These are phyloP conservation scores for Gobionotothen gibberifrons DNA, from an alignment of 2,797 vertebrate genomes.

Conservation along the genomic window DNA sequence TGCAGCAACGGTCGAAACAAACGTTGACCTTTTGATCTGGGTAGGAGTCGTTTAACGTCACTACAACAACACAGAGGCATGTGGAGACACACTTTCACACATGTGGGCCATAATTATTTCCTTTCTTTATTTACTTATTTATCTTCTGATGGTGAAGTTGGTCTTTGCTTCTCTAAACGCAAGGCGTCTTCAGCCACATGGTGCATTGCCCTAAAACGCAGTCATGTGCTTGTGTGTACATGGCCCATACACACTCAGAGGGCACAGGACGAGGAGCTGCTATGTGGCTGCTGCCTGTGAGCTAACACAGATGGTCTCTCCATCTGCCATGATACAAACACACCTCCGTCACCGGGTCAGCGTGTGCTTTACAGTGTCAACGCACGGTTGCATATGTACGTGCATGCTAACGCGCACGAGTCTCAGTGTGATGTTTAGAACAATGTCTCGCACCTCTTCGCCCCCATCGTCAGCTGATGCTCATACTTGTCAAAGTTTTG, in stretches of 20 bases:
- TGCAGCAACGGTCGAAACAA: constrained; percentile 12
- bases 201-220: constrained; percentile 5
- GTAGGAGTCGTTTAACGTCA: constrained; percentile 27
- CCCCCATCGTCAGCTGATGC: not conserved
- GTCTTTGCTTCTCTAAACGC: not conserved
- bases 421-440: constrained; percentile 30
- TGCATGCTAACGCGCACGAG: not conserved
- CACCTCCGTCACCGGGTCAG: constrained; percentile 65
- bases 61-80: constrained; percentile 32
- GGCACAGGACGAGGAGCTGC: constrained; percentile 44
- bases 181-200: not conserved
- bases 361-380: constrained; percentile 40
- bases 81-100: constrained; percentile 29
- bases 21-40: constrained; percentile 60
- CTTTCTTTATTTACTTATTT: constrained; percentile 30
- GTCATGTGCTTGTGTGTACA: constrained; percentile 27
- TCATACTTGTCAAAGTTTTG: constrained; percentile 33
- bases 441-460: constrained; percentile 57
- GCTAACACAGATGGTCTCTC: constrained; percentile 72
- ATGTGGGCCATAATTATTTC: constrained; percentile 6
- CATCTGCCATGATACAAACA: constrained; percentile 66
- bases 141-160: not conserved
- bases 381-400: constrained; percentile 4
- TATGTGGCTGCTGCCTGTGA: constrained; percentile 51
- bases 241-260: constrained; percentile 25